Evolutionary conservation across 2,797 vertebrate species (phyloP).

Genomic region (Macrochelys suwanniensis): DNA sequence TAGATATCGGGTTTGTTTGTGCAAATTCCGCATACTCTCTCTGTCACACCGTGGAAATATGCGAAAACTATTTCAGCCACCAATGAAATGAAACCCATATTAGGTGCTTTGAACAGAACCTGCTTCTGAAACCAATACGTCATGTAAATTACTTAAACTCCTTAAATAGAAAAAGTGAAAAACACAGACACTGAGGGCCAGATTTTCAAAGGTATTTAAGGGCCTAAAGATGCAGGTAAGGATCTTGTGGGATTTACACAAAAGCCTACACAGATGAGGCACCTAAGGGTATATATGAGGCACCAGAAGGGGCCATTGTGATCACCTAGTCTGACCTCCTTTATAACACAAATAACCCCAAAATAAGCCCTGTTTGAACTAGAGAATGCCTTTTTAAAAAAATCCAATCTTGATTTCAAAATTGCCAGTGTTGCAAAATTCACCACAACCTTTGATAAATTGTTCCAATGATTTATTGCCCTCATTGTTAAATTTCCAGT

Average conservation of each 20-base stretch:
- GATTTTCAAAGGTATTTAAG: not conserved
- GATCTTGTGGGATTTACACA: not conserved
- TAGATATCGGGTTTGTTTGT: not conserved
- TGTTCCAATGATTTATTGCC: too few species aligned
- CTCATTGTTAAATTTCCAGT: too few species aligned
- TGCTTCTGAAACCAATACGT: not conserved
- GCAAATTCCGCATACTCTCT: not conserved
- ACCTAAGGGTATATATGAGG: not conserved
- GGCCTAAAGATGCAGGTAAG: not conserved
- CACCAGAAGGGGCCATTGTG: too few species aligned
- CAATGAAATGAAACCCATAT: not conserved
- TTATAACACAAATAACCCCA: too few species aligned
- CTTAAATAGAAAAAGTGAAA: not conserved
- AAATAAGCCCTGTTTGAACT: too few species aligned
- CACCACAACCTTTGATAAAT: too few species aligned
- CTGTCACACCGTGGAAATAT: accelerated
- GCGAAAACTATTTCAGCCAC: not conserved
- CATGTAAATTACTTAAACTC: not conserved
- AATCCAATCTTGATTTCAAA: too few species aligned
- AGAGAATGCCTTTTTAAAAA: too few species aligned
- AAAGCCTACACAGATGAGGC: not conserved
- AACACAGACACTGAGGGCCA: not conserved
- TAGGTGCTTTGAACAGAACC: not conserved
- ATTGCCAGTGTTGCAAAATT: too few species aligned
- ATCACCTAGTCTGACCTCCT: too few species aligned